Percentiles rank a stretch among this genome's conserved stretches.
These are phyloP conservation scores for Diorhabda sublineata DNA, from an alignment of 1,140 invertebrate genomes.

Conservation along the genomic window DNA sequence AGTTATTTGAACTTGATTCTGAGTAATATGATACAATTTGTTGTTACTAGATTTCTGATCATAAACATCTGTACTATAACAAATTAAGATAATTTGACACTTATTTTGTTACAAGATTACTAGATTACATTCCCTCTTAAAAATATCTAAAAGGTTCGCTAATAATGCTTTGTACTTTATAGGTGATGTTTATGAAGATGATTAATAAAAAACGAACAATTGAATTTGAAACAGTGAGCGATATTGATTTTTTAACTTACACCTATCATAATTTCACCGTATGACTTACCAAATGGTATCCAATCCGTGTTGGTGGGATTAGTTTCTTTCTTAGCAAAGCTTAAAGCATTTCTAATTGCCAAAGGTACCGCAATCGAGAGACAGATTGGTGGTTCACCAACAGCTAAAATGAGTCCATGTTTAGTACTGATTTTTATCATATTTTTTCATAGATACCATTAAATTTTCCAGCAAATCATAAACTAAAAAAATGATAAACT, in stretches of 20 bases:
- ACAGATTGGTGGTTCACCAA: constrained; percentile 76
- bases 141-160: not conserved
- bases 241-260: not conserved
- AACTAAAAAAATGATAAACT: not conserved
- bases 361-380: constrained; percentile 61
- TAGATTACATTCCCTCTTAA: not conserved
- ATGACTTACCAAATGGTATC: constrained; percentile 44
- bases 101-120: too few relatives aligned
- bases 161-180: not conserved
- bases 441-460: not conserved
- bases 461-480: not conserved
- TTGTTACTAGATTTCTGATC: too few relatives aligned
- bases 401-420: constrained; percentile 52
- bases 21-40: too few relatives aligned
- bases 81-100: too few relatives aligned
- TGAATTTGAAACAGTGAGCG: not conserved
- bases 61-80: too few relatives aligned
- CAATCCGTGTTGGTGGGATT: constrained; percentile 46
- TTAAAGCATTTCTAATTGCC: constrained; percentile 69
- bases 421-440: not conserved
- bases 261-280: not conserved
- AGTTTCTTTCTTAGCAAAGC: constrained; percentile 59
- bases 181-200: not conserved
- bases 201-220: too few relatives aligned
- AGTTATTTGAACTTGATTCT: too few relatives aligned